Conservation (phyloP, 1,140 invertebrate genomes). For the Sarcophaga peregrina region DNA sequence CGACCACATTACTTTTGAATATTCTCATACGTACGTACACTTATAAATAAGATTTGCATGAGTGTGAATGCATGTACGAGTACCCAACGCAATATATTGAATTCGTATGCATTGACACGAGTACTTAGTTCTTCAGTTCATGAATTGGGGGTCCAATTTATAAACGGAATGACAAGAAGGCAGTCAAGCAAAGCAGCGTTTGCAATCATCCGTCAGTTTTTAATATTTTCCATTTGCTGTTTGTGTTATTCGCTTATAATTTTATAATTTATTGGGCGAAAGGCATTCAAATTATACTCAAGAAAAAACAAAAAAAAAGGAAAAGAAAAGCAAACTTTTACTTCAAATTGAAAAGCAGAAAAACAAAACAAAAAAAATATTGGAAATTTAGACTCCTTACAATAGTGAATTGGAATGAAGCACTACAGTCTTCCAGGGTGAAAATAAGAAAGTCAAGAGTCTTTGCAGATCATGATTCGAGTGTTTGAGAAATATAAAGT, state of each 20-base stretch:
- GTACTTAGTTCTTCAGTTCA: background rate
- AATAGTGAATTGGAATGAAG: too few species aligned
- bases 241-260: slow-evolving; percentile 41
- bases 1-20: too few species aligned
- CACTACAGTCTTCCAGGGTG: too few species aligned
- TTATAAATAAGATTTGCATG: too few species aligned
- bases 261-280: slow-evolving; percentile 45
- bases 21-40: too few species aligned
- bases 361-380: too few species aligned
- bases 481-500: too few species aligned
- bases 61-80: background rate
- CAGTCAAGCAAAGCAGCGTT: slow-evolving; percentile 21
- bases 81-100: background rate
- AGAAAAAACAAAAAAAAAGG: background rate
- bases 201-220: slow-evolving; percentile 46
- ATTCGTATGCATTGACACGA: background rate
- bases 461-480: too few species aligned
- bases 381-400: too few species aligned
- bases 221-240: slow-evolving; percentile 46
- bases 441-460: too few species aligned
- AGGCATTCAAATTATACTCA: slow-evolving; percentile 33
- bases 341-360: background rate
- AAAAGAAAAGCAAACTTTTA: background rate
- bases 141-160: slow-evolving; percentile 14
- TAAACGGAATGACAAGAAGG: background rate